Base-by-base conservation (phyloP, 2,113 vertebrate species). In the Dendropsophus ebraccatus region DNA sequence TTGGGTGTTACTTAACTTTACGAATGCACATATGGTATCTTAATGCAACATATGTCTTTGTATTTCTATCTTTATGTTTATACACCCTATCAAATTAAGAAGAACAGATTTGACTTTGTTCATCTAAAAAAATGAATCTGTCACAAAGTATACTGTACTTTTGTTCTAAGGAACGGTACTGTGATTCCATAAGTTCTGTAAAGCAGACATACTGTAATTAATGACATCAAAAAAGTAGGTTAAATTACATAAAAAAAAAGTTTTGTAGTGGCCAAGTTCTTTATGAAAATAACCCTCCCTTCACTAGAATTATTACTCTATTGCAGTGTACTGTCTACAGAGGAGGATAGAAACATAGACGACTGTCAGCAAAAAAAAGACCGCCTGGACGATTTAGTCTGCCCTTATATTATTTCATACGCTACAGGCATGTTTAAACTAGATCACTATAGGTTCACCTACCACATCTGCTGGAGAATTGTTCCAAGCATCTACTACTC, bases 31-130 rank as follows among this genome's bases (percentile, higher is more conserved):
- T 86, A 86, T 86, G 84, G 84, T 60, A 52, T 47, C 70, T 81
- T 52, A 58, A 72, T 81, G 35, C 52, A 81, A 17, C 84, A 86
- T 86, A 86, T 86, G 84, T 80, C 75, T 77, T 85, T 80, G 84
- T 78, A 75, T 80, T 86, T 86, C 35, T 65, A 73, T 47, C 65
- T 69, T 56, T 49, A 58, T 72, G 65, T 70, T 69, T 80, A 70
- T 58, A 72, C 67, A 69, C 50, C 21, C 41, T 86, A 45, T 80
- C 5, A 12, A 47, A 76, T 37, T 65, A 49, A 49, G 73, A 32
- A 25, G 72, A 77, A 72, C 56, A 77, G 56, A 85, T 85, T 85
- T 78, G 74, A 78, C 49, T 81, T 25, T 86, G 65, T 81, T 86
- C 54, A 81, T 73, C 41, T 45, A 81, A 73, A 41, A n/a, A 60